phyloP scores from a whole-genome alignment of 2,888 invertebrate genomes.

The Pycnomerus fuliginosus region DNA sequence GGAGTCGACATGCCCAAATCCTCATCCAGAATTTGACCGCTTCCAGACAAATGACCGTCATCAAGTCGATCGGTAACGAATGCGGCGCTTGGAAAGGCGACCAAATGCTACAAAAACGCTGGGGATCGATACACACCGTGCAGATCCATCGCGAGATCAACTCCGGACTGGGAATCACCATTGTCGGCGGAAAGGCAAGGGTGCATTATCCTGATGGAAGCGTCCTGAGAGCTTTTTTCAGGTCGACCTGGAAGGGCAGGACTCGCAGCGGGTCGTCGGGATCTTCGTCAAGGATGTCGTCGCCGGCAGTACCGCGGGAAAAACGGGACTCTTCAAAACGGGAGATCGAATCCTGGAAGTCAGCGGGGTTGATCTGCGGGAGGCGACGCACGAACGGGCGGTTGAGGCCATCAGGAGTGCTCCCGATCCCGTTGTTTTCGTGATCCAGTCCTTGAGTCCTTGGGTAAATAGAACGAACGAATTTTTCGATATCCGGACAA shows the following conservation, averaged over 20 bases:
- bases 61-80: slow-evolving; percentile 37
- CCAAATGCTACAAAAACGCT: slow-evolving; percentile 66
- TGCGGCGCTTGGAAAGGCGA: slow-evolving; percentile 42
- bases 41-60: slow-evolving; percentile 38
- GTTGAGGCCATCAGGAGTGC: slow-evolving; percentile 93
- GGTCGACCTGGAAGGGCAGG: no score
- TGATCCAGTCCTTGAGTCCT: slow-evolving; percentile 80
- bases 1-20: neutral
- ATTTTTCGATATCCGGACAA: no score
- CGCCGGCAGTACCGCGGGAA: slow-evolving; percentile 90
- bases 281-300: slow-evolving; percentile 98
- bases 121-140: slow-evolving; percentile 81
- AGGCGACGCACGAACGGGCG: slow-evolving; percentile 90
- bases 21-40: neutral
- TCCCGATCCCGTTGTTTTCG: slow-evolving; percentile 82
- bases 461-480: slow-evolving; percentile 60
- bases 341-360: slow-evolving; percentile 90
- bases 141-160: slow-evolving; percentile 70
- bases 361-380: slow-evolving; percentile 84
- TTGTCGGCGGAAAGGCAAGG: slow-evolving; percentile 89
- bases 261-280: slow-evolving; percentile 73
- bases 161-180: slow-evolving; percentile 91
- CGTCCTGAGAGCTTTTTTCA: slow-evolving; percentile 41
- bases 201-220: slow-evolving; percentile 3
- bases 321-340: slow-evolving; percentile 81